phyloP scores from a whole-genome alignment of 2,797 vertebrate genomes.

The Hyperoplus lanceolatus region DNA sequence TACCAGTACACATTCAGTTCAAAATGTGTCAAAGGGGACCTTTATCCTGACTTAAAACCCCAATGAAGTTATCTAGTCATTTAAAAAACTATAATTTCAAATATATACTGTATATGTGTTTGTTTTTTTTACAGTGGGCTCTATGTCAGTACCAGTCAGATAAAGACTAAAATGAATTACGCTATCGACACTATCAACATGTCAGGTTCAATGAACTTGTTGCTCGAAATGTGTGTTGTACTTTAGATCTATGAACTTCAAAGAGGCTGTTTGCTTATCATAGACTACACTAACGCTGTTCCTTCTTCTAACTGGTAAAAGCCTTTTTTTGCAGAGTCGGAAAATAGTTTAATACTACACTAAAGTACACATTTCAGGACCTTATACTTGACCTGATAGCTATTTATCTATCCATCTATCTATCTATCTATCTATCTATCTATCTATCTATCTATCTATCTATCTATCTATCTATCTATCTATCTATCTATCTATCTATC shows the following conservation, averaged over 20 bases:
- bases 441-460: no score
- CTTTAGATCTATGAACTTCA: constrained; percentile 70
- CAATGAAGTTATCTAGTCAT: background rate
- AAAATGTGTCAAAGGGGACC: background rate
- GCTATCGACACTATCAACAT: constrained; percentile 1
- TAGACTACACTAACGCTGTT: constrained; percentile 17
- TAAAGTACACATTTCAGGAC: background rate
- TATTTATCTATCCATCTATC: no score
- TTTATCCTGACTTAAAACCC: background rate
- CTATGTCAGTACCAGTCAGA: constrained; percentile 19
- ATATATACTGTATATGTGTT: background rate
- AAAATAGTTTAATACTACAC: background rate
- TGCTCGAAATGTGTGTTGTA: constrained; percentile 46
- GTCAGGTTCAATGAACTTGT: constrained; percentile 35
- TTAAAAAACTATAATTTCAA: background rate
- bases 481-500: background rate
- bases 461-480: no score
- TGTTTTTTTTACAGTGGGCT: constrained; percentile 5
- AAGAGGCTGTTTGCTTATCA: constrained; percentile 64
- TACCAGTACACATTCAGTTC: no score
- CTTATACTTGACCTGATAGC: background rate
- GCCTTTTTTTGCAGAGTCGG: background rate
- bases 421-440: no score
- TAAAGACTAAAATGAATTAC: constrained; percentile 33
- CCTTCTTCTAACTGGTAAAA: background rate